Evolutionary conservation across 2,888 invertebrate species (phyloP).

Genomic region (Strigamia transsilvanica): DNA sequence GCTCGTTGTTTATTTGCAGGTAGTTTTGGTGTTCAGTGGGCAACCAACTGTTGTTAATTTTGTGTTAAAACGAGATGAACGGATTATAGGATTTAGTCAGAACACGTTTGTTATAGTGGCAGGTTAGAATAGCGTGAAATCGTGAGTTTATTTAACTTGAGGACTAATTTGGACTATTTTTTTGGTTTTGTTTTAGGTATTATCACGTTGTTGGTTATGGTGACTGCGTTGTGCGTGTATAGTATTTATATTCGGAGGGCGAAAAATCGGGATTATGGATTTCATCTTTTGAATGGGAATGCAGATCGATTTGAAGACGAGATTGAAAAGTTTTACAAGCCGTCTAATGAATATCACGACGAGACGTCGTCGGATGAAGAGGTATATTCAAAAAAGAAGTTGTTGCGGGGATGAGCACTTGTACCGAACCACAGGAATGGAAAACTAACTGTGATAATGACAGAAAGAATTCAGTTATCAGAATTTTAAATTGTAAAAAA

Average conservation of each 20-base stretch:
- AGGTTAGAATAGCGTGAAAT: constrained; percentile 44
- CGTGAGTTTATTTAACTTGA: too few species aligned
- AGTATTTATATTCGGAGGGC: constrained; percentile 41
- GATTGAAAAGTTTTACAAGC: constrained; percentile 52
- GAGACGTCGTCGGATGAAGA: constrained; percentile 54
- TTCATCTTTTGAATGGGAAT: constrained; percentile 53
- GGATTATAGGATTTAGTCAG: constrained; percentile 51
- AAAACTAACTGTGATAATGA: background rate
- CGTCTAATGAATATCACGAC: constrained; percentile 53
- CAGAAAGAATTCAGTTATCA: background rate
- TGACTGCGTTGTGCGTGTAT: constrained; percentile 52
- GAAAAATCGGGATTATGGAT: constrained; percentile 52
- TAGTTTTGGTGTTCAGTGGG: constrained; percentile 23
- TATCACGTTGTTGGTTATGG: constrained; percentile 48
- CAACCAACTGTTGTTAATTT: constrained; percentile 43
- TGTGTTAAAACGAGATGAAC: constrained; percentile 52
- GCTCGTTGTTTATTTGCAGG: background rate
- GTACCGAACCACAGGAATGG: background rate
- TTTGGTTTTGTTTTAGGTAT: constrained; percentile 35
- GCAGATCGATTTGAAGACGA: constrained; percentile 54
- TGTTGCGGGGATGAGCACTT: background rate
- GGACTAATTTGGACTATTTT: too few species aligned
- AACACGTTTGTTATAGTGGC: constrained; percentile 54
- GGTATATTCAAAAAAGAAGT: constrained; percentile 9
- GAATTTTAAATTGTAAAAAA: too few species aligned